A percentile compares a stretch with the other conserved stretches of the same genome.
These are phyloP conservation scores for Eueides isabella DNA, from an alignment of 1,140 invertebrate species.

Conservation along the genomic window DNA sequence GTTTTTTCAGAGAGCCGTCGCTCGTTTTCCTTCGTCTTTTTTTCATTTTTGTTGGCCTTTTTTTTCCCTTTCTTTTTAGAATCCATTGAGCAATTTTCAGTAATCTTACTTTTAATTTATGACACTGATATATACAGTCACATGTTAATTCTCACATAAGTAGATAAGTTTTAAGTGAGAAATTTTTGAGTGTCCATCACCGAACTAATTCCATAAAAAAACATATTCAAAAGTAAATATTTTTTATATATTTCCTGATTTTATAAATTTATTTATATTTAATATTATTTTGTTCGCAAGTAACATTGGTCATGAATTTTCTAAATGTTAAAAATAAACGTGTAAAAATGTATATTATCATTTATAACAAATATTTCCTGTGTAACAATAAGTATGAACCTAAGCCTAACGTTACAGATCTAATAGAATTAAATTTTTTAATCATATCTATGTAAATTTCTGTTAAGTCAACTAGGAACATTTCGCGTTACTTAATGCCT, in stretches of 20 bases:
- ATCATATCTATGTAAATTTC: not conserved
- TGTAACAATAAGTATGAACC: not conserved
- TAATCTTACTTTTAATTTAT: not conserved
- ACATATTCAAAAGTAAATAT: constrained; percentile 34
- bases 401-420: not conserved
- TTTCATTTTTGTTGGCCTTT: constrained; percentile 65
- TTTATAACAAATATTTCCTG: not conserved
- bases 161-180: constrained; percentile 54
- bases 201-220: constrained; percentile 53
- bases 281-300: constrained; percentile 1
- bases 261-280: constrained; percentile 45
- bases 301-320: constrained; percentile 14
- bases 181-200: constrained; percentile 55
- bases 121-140: constrained; percentile 59
- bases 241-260: constrained; percentile 57
- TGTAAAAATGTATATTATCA: not conserved
- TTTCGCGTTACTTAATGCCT: not conserved
- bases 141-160: constrained; percentile 58
- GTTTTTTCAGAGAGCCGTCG: constrained; percentile 41
- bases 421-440: not conserved
- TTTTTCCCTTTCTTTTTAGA: constrained; percentile 58
- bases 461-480: not conserved
- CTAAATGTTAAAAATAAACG: not conserved
- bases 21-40: constrained; percentile 60
- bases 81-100: constrained; percentile 63